These are phyloP conservation scores for Actenoides lindsayi DNA, from an alignment of 2,113 vertebrate genomes.

Conservation along the genomic window DNA sequence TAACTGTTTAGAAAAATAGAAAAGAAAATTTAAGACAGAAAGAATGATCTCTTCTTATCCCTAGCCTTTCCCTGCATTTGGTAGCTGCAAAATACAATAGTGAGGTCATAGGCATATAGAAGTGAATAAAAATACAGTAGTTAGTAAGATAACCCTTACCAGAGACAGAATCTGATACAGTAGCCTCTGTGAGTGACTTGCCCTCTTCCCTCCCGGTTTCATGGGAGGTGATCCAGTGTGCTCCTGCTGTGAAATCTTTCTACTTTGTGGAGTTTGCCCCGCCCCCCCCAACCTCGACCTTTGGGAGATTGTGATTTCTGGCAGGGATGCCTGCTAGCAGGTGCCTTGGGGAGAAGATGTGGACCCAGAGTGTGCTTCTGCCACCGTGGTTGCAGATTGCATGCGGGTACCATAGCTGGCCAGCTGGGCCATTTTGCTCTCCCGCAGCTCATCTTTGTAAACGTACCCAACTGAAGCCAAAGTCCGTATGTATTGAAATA, in stretches of 20 bases:
- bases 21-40: neutral
- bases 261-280: neutral
- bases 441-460: neutral
- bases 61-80: neutral
- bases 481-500: neutral
- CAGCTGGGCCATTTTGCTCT: neutral
- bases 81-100: neutral
- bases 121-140: neutral
- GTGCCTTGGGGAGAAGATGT: neutral
- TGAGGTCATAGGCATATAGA: neutral
- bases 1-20: neutral
- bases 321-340: neutral
- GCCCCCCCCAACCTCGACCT: fast-evolving
- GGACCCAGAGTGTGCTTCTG: neutral
- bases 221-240: neutral
- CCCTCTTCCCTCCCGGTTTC: neutral
- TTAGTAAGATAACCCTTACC: neutral
- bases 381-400: neutral
- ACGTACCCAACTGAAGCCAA: neutral
- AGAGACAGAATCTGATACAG: neutral
- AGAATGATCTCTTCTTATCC: neutral
- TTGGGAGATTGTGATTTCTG: neutral
- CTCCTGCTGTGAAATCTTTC: neutral
- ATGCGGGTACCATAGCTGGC: neutral
- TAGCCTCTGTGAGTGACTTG: neutral